Base-by-base conservation (phyloP, 2,888 invertebrate species). In the Caenorhabditis becei region DNA sequence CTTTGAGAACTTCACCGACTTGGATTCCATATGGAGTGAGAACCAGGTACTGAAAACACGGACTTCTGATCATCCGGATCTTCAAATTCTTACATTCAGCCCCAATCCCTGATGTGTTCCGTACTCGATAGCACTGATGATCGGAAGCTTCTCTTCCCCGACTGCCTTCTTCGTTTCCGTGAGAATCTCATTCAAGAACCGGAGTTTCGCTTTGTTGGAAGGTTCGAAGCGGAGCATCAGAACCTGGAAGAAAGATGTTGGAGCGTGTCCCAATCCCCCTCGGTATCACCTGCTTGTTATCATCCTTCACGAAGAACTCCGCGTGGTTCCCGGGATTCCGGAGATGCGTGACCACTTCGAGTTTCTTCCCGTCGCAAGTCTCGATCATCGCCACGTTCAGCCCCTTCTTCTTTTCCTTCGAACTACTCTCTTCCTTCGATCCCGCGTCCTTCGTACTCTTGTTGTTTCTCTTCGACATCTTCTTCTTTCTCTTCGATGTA, bases 271-370 rank as follows among this genome's bases (percentile, higher is more conserved):
- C 11, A 65, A 51, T 5, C 18, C 16, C 28, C 28, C 26, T 1
- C 23, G 1, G 1, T 18, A 49, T 18, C 5, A 77, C 63, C 24
- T 49, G 37, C 11, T 56, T 49, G 2, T 35, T 20, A 7, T 66
- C 66, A 32, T 79, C 74, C 16, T 56, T 69, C 24, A 54, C 35
- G 20, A 28, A 16, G 53, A 67, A 75, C 59, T 80, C 80, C 37
- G 65, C 80, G 53, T 70, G 44, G 1, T 69, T 58, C 0, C 24
- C 20, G 0, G 80, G 80, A 54, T 80, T 80, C 26, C 80, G 16
- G 3, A 80, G 7, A 32, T 74, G 74, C 10, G 8, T 26, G 3
- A 56, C 2, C n/a, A 74, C 35, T 20, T 1, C 1, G 11, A 41
- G 44, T n/a, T 63, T 28, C 28, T 47, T 51, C 26, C 65, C 58